Base-by-base conservation (phyloP, 2,113 vertebrate genomes). In the Burhinus oedicnemus region DNA sequence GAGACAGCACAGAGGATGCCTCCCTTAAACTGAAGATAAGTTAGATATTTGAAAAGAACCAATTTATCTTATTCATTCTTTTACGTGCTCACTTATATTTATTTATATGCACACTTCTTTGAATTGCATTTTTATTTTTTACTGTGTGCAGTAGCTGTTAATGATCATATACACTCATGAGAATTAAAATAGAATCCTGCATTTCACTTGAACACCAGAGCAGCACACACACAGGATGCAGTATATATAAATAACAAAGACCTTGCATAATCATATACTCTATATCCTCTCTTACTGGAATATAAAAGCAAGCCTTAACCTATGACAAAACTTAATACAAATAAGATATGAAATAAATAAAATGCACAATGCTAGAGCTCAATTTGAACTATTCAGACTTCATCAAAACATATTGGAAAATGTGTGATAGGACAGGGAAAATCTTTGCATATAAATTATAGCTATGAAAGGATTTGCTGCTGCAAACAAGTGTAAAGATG, bases 381-480 rank as follows among this genome's bases (percentile, higher is more conserved):
- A 95, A 97, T 97, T 96, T 94, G 95, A 97, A 94, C 96, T 94
- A 91, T 94, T 95, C 96, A 96, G 88, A 66, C 96, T 98, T 97
- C 95, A 97, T 97, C 95, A 97, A 94, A 97, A 97, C 90, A 86
- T 91, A 96, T 29, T 93, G 94, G 94, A 93, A 97, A 95, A 97
- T 36, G 78, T 91, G 94, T 82, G 95, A 96, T 95, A 97, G 91
- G 97, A 96, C 94, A 97, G 95, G 90, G 55, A 94, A 97, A 97
- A 95, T 90, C 94, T 97, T 97, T 96, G 97, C 97, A 97, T 98
- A 97, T 95, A 97, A 97, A 98, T 97, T 97, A 97, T 87, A 92
- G 83, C 83, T 80, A 83, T 96, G 95, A 97, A 98, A 98, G 86
- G 92, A 96, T 97, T 95, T 97, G 93, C 96, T 94, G 96, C 96